Base-by-base conservation (phyloP, 2,113 vertebrate genomes). In the Salminus brasiliensis region DNA sequence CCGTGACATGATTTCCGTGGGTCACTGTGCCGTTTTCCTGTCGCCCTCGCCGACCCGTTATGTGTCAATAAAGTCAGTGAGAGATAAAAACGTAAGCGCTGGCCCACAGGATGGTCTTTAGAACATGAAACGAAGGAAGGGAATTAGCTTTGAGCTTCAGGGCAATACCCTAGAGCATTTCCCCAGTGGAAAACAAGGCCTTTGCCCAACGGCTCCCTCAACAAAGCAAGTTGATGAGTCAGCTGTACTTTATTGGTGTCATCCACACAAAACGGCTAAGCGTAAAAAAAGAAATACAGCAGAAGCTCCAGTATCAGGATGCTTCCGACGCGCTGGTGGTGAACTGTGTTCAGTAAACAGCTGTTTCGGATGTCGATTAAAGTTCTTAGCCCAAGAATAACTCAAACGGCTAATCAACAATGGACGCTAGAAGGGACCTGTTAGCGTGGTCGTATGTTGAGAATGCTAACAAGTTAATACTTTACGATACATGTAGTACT, bases 161-260 rank as follows among this genome's bases (percentile, higher is more conserved):
- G 90, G 88, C 84, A 88, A 78, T n/a, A 85, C 81, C 90, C 86
- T 30, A 60, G 82, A 86, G 67, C 72, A 36, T 69, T 73, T 68
- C 81, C 88, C 69, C 87, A 90, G 91, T 91, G 88, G 89, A 89
- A 89, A 92, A 88, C 80, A 75, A 84, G 87, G 86, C 86, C 45
- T 47, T 85, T 83, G 88, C 89, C 86, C 79, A 55, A 77, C 63
- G 53, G 86, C 70, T 34, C 30, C 73, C 63, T 86, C 68, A 87
- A 88, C 86, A 82, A 52, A 12, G 57, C 81, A 69, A 69, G 75
- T 72, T 87, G 85, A 87, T 84, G 87, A 89, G 87, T 92, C 91
- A 91, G 91, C 89, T 73, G 47, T 86, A 85, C 86, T 91, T 88
- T 88, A 88, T 87, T 85, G 75, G 77, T 88, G 79, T 86, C 86